Percentiles rank a stretch among this genome's conserved stretches.
Conservation (phyloP, 2,797 vertebrate species). For the Pangasius mekongensis region DNA sequence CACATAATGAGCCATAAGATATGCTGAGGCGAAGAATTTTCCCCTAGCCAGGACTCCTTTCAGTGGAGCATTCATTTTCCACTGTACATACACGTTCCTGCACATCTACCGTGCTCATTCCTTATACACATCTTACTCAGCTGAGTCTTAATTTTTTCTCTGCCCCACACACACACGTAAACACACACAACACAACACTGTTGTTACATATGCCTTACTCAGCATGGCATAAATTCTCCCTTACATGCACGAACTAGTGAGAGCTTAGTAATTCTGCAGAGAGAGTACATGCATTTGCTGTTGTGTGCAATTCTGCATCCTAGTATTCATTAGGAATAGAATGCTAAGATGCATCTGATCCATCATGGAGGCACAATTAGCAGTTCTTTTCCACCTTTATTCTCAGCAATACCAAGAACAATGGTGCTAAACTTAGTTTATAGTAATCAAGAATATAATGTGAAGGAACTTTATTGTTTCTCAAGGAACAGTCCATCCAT, state of each 20-base stretch:
- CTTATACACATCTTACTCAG: conserved; percentile 16
- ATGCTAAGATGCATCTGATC: conserved; percentile 14
- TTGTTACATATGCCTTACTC: conserved; percentile 30
- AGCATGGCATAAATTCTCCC: conserved; percentile 29
- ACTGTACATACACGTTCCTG: conserved; percentile 27
- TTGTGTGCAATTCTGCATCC: conserved; percentile 19
- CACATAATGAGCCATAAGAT: conserved; percentile 43
- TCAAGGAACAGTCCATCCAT: conserved; percentile 44
- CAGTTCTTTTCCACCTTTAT: conserved; percentile 28
- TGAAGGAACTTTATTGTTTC: conserved; percentile 48
- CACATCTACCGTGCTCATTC: not conserved
- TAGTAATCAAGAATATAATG: conserved; percentile 24
- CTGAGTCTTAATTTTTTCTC: conserved; percentile 14
- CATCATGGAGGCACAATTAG: conserved; percentile 10
- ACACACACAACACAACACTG: conserved; percentile 34
- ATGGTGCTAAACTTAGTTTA: conserved; percentile 22
- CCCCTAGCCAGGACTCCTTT: conserved; percentile 28
- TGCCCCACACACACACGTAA: not conserved
- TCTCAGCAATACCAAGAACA: conserved; percentile 27
- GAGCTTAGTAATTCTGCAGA: conserved; percentile 4
- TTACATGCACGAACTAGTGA: not conserved
- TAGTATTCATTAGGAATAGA: not conserved
- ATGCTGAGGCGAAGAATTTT: conserved; percentile 49
- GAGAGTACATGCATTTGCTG: conserved; percentile 8
- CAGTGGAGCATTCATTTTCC: conserved; percentile 44